Evolutionary conservation across 2,888 invertebrate genomes (phyloP).

Genomic region (Neoitamus cyanurus): DNA sequence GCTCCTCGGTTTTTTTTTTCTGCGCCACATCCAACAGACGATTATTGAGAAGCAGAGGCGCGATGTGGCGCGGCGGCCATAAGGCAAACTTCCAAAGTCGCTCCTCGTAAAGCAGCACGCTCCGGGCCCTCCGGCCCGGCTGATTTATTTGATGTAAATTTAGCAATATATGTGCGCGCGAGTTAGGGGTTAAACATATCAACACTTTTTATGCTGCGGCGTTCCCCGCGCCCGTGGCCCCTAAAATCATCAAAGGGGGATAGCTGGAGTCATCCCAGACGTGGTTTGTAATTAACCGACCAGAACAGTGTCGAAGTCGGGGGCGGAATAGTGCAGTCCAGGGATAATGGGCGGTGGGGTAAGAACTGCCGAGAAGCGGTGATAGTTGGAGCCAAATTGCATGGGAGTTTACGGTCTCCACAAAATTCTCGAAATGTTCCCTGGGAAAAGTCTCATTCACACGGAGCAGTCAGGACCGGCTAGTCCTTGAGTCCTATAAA

Average conservation of each 20-base stretch:
- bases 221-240: background rate
- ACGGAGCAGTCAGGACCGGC: background rate
- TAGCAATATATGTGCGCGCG: slow-evolving; percentile 28
- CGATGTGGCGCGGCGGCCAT: background rate
- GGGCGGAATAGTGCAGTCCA: background rate
- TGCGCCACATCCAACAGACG: background rate
- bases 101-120: slow-evolving; percentile 13
- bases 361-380: background rate
- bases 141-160: slow-evolving; percentile 45
- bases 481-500: background rate
- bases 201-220: slow-evolving; percentile 22
- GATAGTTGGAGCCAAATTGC: background rate
- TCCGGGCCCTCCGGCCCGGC: background rate
- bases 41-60: slow-evolving; percentile 4
- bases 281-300: slow-evolving; percentile 18
- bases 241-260: background rate
- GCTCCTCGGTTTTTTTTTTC: background rate
- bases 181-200: slow-evolving; percentile 34
- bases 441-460: background rate
- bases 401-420: background rate
- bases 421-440: background rate
- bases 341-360: background rate
- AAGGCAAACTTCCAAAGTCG: slow-evolving; percentile 12
- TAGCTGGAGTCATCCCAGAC: background rate
- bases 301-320: background rate